phyloP scores from a whole-genome alignment of 2,888 invertebrate species.

The Agrotis clavis region DNA sequence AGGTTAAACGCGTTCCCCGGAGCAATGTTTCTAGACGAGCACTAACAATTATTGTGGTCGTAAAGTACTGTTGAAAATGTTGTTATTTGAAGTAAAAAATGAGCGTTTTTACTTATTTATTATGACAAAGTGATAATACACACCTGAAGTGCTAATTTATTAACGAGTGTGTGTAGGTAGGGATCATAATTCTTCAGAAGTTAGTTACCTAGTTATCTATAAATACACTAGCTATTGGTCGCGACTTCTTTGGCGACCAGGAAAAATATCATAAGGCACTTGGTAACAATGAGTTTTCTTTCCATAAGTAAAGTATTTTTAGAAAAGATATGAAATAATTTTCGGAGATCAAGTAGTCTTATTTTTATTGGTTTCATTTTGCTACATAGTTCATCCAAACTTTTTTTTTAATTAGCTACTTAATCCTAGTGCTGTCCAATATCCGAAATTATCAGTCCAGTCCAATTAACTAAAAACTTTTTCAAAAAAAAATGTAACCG shows the following conservation, averaged over 20 bases:
- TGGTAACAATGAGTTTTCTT: background rate
- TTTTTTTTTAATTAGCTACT: too few species aligned
- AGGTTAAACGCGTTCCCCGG: slow-evolving; percentile 37
- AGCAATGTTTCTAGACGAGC: slow-evolving; percentile 50
- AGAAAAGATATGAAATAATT: background rate
- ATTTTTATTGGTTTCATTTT: too few species aligned
- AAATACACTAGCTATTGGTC: background rate
- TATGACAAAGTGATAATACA: slow-evolving; percentile 40
- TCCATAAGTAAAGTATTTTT: background rate
- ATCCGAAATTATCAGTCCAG: too few species aligned
- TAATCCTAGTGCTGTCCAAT: too few species aligned
- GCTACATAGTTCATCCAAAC: too few species aligned
- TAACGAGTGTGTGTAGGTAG: background rate
- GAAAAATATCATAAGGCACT: background rate
- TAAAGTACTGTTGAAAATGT: slow-evolving; percentile 29
- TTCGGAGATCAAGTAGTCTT: background rate
- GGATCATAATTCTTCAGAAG: background rate
- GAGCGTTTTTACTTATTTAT: slow-evolving; percentile 35
- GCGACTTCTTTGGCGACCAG: background rate
- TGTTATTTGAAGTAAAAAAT: slow-evolving; percentile 42
- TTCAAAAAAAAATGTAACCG: too few species aligned
- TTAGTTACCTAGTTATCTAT: background rate
- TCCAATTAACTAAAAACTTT: too few species aligned
- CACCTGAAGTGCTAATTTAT: slow-evolving; percentile 27
- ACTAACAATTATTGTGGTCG: slow-evolving; percentile 38